A percentile compares a stretch with the other conserved stretches of the same genome.
phyloP scores from a whole-genome alignment of 2,888 invertebrate genomes.

The Sinotaia quadrata region DNA sequence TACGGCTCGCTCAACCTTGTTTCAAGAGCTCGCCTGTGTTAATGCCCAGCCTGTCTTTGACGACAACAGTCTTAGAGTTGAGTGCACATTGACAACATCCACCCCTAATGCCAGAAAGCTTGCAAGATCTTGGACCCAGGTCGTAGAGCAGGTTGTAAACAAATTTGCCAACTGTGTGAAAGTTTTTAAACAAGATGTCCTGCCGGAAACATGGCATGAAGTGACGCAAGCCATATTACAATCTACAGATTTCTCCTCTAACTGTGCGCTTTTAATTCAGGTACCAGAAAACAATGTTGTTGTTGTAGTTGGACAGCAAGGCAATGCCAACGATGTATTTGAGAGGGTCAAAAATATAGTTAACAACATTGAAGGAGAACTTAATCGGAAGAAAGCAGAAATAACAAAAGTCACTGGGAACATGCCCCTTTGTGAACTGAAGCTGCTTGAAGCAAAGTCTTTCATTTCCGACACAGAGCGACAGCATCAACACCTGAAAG shows the following conservation, averaged over 20 bases:
- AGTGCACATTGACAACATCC: background rate
- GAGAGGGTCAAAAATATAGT: background rate
- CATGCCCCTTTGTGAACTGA: background rate
- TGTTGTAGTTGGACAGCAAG: background rate
- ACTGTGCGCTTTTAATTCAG: background rate
- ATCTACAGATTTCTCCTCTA: background rate
- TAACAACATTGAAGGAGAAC: background rate
- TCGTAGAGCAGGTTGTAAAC: background rate
- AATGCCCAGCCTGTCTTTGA: background rate
- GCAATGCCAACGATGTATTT: background rate
- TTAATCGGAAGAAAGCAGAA: background rate
- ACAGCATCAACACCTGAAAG: background rate
- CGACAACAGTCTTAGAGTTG: background rate
- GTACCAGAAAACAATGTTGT: background rate
- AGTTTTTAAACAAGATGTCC: background rate
- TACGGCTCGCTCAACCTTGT: background rate
- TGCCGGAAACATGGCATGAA: background rate
- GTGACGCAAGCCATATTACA: background rate
- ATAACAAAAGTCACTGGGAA: background rate
- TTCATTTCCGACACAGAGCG: background rate
- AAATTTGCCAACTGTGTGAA: background rate
- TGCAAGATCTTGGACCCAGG: background rate
- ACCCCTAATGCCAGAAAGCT: background rate
- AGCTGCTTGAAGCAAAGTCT: background rate
- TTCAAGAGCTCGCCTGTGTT: background rate